Evolutionary conservation across 2,113 vertebrate genomes (phyloP), one percentile per base, ranked within the genome.

Genomic region (Petaurus breviceps): DNA sequence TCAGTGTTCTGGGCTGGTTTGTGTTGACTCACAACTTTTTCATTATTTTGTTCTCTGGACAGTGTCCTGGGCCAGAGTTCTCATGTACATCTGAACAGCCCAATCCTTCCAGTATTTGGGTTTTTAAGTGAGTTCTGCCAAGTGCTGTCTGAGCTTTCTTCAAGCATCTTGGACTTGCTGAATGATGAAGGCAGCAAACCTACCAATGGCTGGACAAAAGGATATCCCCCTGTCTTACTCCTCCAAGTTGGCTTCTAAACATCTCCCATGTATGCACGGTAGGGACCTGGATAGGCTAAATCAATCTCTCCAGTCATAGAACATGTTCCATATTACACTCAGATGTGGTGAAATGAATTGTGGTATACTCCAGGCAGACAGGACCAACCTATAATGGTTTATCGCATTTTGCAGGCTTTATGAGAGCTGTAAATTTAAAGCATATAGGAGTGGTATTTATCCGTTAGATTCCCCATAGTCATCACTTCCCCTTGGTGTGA

Each of bases 291-390:
- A 19, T 47, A 26, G 49, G 19, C 90, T 97, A 96, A 96, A 91
- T 98, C 43, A 84, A 84, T 92, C 98, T 57, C 77, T 7, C 37
- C 51, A 47, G 95, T 96, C 96, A 28, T 98, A 1, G 92, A 51
- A 97, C 98, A 94, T 3, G 92, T 91, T 95, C 52, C 43, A 0
- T 91, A 55, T 95, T 97, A 90, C 61, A 92, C 95, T 97, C 23
- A 91, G 96, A 94, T 96, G 84, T 89, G 61, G 96, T 28, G 47
- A 96, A 98, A 97, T 96, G 97, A 98, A 96, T 98, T 97, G 95
- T 90, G 89, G 51, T 96, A 47, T 46, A 98, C 92, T 53, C 61
- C 93, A 51, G 47, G 91, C 96, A 92, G 96, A 92, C 94, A 46
- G 90, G 90, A 95, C 97, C 97, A 92, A 92, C 90, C 61, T 96